Evolutionary conservation across 1,140 invertebrate genomes (phyloP), one percentile per base, ranked within the genome.

Genomic region (Contarinia nasturtii): DNA sequence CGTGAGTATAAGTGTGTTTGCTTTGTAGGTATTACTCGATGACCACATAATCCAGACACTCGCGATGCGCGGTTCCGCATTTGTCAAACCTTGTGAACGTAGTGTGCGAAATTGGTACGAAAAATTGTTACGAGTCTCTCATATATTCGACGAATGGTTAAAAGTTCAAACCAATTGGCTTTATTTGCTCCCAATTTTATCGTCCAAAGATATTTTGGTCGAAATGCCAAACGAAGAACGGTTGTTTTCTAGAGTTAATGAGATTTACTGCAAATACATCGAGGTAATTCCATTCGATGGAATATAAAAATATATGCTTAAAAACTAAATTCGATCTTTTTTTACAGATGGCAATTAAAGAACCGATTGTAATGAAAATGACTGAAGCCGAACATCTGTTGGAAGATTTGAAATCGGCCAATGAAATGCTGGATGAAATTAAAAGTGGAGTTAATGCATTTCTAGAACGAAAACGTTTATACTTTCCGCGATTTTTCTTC

Each of bases 401-500:
- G 21, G 84, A 91, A 65, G 71, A 75, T 21, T 72, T 93, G 57
- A 69, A 72, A 58, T 73, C 78, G 42, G 80, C 82, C 19, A 79
- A 77, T 46, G 73, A 74, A 50, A 64, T 86, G 33, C 67, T 94
- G 42, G 89, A 88, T 50, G 76, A 74, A 63, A 80, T 90, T 19
- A 82, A 89, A 50, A 82, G 82, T 47, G 90, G 90, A 15, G 79
- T 96, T 12, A 81, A 86, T 56, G 77, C 81, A 52, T 95, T 95
- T 64, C 68, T 95, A 42, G 89, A 95, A 63, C 88, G 85, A 59
- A 94, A 95, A 63, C 72, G 91, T 48, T 65, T 93, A 2, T 91
- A 76, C 59, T 96, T 94, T 60, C 82, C 90, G 1, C 71, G 90
- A 58, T 92, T 96, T 60, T 95, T 93, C 67, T 96, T 95, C 57